Base-by-base conservation (phyloP, 2,113 vertebrate species). In the Microtus montanus region DNA sequence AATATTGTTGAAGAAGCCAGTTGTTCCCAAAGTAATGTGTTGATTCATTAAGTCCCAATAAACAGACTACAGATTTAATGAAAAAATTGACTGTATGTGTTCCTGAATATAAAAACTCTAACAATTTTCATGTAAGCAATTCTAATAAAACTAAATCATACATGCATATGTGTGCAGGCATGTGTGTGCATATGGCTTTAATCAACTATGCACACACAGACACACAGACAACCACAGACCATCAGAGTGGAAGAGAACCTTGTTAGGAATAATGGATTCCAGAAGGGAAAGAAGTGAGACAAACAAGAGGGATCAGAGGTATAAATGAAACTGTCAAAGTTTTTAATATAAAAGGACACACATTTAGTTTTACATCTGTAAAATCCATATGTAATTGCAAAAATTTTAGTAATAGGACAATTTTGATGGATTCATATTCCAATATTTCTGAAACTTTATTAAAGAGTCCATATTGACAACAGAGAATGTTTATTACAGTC, bases 21-120 rank as follows among this genome's bases (percentile, higher is more conserved):
- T 88, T 95, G 44, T 52, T 87, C 47, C 54, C 41, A 49, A 26
- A 88, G 44, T 78, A 12, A 44, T 47, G n/a, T 66, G 92, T 41
- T 58, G n/a, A 78, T 88, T 70, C n/a, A 80, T 91, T 63, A 68
- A 44, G 66, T 41, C 5, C n/a, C 14, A 10, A 49, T 89, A 33
- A 68, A 58, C 0, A 61, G 54, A 17, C 20, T 66, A 41, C 38
- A 80, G 14, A 41, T 13, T 78, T 77, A 88, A 54, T 47, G 80
- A 78, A 68, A 74, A 75, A 89, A 44, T 30, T 68, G 17, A 7
- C 2, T 13, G 11, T 68, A 35, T 70, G 10, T 52, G 9, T 66
- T 70, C 11, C 44, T 70, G 17, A n/a, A 70, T 49, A 52, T 86
- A 70, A 30, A 84, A 26, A 11, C 19, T 47, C 30, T 44, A 70